Evolutionary conservation across 2,797 vertebrate genomes (phyloP).

Genomic region (Buceros bicornis): DNA sequence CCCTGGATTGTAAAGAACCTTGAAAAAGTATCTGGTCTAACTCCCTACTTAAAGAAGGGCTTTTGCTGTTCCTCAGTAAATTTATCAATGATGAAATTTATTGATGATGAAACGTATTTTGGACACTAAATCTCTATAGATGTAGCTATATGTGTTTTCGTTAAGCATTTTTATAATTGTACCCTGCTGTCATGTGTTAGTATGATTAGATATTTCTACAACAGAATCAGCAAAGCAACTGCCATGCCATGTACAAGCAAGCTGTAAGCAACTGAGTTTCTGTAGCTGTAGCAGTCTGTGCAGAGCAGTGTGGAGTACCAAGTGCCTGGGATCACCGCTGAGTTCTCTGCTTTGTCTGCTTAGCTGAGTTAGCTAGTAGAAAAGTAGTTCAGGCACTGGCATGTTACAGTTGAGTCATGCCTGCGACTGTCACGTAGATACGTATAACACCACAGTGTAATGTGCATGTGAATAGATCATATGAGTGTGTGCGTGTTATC

Average conservation of each 20-base stretch:
- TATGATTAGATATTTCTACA: not conserved
- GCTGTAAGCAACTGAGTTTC: not conserved
- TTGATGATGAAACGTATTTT: not conserved
- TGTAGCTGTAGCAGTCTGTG: not conserved
- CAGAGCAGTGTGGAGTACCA: not conserved
- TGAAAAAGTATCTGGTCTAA: not conserved
- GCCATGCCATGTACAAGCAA: not conserved
- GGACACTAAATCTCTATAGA: not conserved
- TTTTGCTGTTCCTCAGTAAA: not conserved
- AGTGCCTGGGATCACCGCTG: accelerated
- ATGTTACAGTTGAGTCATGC: not conserved
- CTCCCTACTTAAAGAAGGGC: not conserved
- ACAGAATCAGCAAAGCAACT: not conserved
- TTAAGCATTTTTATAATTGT: not conserved
- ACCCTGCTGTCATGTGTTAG: not conserved
- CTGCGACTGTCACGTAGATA: not conserved
- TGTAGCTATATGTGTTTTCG: not conserved
- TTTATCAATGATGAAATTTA: not conserved
- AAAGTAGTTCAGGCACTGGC: not conserved
- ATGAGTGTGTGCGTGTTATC: not conserved
- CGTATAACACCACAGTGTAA: accelerated
- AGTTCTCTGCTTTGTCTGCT: not conserved
- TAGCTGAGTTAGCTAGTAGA: not conserved
- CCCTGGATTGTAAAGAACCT: not conserved
- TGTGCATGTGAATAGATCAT: not conserved